Conservation (phyloP, 64 coral and sea anemone species). For the Dendrophyllia cribrosa region DNA sequence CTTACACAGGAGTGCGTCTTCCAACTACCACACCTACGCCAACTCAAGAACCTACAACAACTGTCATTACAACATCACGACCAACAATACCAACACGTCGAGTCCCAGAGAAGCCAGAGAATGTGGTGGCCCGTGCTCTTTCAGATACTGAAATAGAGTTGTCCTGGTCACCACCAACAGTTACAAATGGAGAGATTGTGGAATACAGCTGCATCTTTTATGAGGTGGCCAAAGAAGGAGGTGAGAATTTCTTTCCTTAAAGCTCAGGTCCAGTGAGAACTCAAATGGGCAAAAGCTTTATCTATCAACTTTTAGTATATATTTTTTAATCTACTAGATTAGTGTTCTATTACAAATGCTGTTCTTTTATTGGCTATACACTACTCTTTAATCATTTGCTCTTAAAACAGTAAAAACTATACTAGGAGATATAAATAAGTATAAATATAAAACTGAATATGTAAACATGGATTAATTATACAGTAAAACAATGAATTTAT, state of each 20-base stretch:
- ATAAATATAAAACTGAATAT: too few species aligned
- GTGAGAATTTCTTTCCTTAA: background rate
- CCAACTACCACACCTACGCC: slow-evolving; percentile 26
- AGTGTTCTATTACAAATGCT: too few species aligned
- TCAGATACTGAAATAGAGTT: slow-evolving; percentile 66
- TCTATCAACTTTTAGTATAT: too few species aligned
- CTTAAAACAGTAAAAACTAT: too few species aligned
- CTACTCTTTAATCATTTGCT: too few species aligned
- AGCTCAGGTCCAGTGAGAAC: too few species aligned
- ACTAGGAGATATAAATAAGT: too few species aligned
- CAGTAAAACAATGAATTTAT: too few species aligned
- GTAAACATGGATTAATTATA: too few species aligned
- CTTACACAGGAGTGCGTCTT: slow-evolving; percentile 12
- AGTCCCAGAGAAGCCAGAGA: slow-evolving; percentile 43
- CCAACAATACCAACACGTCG: background rate
- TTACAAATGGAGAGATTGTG: slow-evolving; percentile 38
- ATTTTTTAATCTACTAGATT: too few species aligned
- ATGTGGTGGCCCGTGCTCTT: slow-evolving; percentile 26
- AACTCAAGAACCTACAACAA: background rate
- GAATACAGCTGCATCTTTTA: slow-evolving; percentile 30
- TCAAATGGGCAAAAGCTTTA: too few species aligned
- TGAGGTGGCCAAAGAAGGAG: background rate
- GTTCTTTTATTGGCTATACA: too few species aligned
- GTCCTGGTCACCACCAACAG: slow-evolving; percentile 36
- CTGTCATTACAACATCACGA: background rate